Percentiles rank a stretch among this genome's conserved stretches.
These are phyloP conservation scores for Bombycilla garrulus DNA, from an alignment of 2,113 vertebrate species.

Conservation along the genomic window DNA sequence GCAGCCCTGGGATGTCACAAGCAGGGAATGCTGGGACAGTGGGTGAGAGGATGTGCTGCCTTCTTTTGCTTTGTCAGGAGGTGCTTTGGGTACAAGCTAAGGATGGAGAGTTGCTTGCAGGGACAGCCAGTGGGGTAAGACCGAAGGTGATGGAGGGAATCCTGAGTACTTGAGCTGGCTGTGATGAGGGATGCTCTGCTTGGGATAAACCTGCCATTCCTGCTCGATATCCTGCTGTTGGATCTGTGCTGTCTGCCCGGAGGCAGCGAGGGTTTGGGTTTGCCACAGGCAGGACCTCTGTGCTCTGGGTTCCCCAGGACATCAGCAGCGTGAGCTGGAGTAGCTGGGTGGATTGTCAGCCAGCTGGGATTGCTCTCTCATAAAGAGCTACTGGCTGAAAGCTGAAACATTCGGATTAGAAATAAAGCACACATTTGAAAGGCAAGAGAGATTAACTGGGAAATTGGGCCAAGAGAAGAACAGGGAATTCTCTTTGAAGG, in stretches of 20 bases:
- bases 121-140: background rate
- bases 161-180: background rate
- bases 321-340: background rate
- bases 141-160: background rate
- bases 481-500: constrained; percentile 20
- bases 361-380: background rate
- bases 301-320: background rate
- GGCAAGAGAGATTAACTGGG: background rate
- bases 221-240: background rate
- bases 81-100: background rate
- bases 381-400: background rate
- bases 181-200: background rate
- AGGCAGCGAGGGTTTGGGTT: background rate
- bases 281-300: background rate
- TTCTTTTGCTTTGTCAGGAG: background rate
- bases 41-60: background rate
- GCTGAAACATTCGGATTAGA: background rate
- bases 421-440: background rate
- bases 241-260: background rate
- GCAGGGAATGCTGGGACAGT: background rate
- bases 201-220: background rate
- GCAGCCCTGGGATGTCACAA: background rate
- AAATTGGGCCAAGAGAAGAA: background rate
- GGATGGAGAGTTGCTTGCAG: background rate
- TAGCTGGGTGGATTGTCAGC: background rate